Conservation (phyloP, 2,888 invertebrate genomes). For the Cerastis rubricosa region DNA sequence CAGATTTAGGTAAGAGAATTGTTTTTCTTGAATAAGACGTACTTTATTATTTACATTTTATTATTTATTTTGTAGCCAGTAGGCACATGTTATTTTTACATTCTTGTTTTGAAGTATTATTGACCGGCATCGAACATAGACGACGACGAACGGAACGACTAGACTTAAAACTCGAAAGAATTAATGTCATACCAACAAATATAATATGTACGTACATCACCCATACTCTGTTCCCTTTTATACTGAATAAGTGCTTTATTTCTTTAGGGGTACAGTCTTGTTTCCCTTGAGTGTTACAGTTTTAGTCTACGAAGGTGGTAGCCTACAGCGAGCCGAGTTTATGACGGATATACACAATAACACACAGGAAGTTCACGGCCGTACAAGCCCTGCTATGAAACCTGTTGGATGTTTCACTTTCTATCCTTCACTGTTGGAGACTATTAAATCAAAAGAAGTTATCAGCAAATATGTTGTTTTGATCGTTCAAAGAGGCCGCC, state of each 20-base stretch:
- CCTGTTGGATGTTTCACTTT: slow-evolving; percentile 75
- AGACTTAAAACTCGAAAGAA: background rate
- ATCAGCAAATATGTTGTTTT: background rate
- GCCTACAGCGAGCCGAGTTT: slow-evolving; percentile 55
- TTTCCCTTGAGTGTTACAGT: slow-evolving; percentile 35
- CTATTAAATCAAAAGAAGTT: slow-evolving; percentile 34
- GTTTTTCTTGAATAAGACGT: slow-evolving; percentile 7
- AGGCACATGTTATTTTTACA: background rate
- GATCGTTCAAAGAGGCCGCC: background rate
- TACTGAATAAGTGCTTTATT: slow-evolving; percentile 24
- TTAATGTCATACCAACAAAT: slow-evolving; percentile 19
- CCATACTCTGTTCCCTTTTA: background rate
- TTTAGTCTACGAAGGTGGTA: slow-evolving; percentile 53
- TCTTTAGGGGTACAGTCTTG: slow-evolving; percentile 9
- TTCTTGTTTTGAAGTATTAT: background rate
- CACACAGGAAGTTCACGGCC: slow-evolving; percentile 86
- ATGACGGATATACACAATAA: slow-evolving; percentile 69
- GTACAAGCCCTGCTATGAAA: slow-evolving; percentile 73
- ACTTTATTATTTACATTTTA: background rate
- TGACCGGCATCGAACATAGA: background rate
- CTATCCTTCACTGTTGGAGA: slow-evolving; percentile 62
- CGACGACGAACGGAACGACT: too few relatives aligned
- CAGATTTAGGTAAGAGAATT: slow-evolving; percentile 13
- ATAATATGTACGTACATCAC: too few relatives aligned
- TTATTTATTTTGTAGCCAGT: background rate